These are phyloP conservation scores for Oreocharis arfaki DNA, from an alignment of 2,113 vertebrate species.

Conservation along the genomic window DNA sequence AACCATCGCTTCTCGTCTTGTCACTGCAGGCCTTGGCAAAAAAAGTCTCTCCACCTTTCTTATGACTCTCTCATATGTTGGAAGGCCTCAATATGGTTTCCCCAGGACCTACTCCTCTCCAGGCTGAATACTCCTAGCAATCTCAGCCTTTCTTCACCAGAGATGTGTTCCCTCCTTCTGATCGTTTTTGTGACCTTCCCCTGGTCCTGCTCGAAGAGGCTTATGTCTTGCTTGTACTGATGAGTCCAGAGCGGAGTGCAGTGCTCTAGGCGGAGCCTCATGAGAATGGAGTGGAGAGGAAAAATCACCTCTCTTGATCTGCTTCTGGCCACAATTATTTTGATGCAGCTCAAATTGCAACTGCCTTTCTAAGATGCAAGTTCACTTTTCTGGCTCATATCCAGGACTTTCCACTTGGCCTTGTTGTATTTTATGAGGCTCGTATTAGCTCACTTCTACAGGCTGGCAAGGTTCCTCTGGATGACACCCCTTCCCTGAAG, in stretches of 20 bases:
- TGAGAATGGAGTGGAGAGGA: accelerated
- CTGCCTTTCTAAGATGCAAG: neutral
- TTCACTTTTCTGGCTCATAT: neutral
- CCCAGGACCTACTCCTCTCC: neutral
- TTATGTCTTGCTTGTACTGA: neutral
- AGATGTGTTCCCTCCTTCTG: neutral
- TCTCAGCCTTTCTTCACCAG: neutral
- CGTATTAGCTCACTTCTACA: neutral
- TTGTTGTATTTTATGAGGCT: neutral
- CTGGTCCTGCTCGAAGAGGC: neutral
- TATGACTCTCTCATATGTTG: neutral
- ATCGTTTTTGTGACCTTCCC: neutral
- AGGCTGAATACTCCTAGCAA: neutral
- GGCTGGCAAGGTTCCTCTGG: neutral
- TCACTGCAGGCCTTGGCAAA: neutral
- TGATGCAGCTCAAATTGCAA: neutral
- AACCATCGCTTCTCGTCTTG: neutral
- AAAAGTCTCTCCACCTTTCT: neutral
- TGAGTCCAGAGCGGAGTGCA: neutral
- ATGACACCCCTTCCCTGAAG: neutral
- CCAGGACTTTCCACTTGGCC: neutral
- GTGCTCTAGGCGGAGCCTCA: neutral
- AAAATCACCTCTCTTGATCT: neutral
- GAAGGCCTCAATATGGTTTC: neutral
- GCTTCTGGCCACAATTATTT: neutral